These are phyloP conservation scores for Coccyzus lansbergi DNA, from an alignment of 2,797 vertebrate species.

Conservation along the genomic window DNA sequence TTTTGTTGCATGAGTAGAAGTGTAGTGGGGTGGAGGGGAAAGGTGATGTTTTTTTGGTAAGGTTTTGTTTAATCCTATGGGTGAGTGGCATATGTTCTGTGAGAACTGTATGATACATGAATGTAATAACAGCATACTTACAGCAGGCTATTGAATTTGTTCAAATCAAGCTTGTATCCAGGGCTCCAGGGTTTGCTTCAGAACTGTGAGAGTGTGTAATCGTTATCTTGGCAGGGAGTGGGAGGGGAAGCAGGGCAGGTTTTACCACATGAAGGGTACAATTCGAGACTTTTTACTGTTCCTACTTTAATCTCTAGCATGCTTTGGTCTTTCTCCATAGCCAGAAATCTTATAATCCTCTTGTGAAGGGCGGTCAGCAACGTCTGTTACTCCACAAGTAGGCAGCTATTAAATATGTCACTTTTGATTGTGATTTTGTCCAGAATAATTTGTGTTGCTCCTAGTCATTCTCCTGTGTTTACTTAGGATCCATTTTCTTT, in stretches of 20 bases:
- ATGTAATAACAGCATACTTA: not conserved
- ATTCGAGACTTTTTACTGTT: not conserved
- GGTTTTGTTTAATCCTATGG: not conserved
- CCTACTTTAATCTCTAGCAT: not conserved
- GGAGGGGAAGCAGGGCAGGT: not conserved
- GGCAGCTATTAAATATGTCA: not conserved
- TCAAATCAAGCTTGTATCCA: not conserved
- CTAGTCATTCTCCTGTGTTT: not conserved
- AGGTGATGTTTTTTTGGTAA: not conserved
- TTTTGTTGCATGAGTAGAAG: not conserved
- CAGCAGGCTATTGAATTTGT: not conserved
- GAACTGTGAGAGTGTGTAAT: rapidly evolving
- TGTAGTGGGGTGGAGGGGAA: not conserved
- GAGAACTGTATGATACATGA: not conserved
- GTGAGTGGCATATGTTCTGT: not conserved
- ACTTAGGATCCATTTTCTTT: not conserved
- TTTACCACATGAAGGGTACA: not conserved
- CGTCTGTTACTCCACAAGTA: not conserved
- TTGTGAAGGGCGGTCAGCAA: not conserved
- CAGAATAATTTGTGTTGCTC: not conserved
- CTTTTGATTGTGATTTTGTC: not conserved
- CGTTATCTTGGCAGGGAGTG: not conserved
- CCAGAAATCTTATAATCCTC: not conserved
- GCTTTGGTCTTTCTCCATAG: not conserved
- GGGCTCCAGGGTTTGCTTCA: not conserved